A percentile compares a stretch with the other conserved stretches of the same genome.
Conservation (phyloP, 2,113 vertebrate species). For the Cinclus mexicanus region DNA sequence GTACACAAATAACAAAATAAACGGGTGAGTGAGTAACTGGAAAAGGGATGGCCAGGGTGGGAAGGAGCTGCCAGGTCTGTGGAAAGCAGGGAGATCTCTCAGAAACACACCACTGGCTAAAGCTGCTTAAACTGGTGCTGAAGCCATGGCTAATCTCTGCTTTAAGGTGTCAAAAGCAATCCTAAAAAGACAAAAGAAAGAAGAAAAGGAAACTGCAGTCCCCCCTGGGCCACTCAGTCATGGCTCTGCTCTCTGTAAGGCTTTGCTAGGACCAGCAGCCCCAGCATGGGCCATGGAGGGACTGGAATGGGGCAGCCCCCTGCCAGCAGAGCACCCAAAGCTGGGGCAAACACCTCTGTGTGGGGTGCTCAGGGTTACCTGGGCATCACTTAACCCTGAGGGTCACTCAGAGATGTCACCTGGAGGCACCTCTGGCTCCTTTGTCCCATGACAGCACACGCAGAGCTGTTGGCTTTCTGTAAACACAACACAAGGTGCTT, state of each 20-base stretch:
- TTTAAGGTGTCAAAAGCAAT: background rate
- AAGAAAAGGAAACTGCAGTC: background rate
- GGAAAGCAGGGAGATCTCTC: background rate
- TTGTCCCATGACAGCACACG: background rate
- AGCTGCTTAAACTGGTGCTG: background rate
- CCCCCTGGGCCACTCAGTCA: rapidly evolving
- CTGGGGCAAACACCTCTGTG: background rate
- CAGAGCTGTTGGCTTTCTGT: background rate
- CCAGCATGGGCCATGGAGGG: background rate
- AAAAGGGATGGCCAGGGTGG: background rate
- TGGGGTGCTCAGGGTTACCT: background rate
- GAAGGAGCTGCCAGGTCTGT: background rate
- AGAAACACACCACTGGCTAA: rapidly evolving
- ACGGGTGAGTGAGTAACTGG: background rate
- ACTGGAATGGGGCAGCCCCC: background rate
- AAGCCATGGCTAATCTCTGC: background rate
- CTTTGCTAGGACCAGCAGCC: background rate
- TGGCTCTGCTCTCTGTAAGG: background rate
- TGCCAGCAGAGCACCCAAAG: background rate
- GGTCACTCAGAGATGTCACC: background rate
- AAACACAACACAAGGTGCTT: background rate
- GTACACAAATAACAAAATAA: background rate
- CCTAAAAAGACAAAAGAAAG: background rate
- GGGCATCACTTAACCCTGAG: no score
- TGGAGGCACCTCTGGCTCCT: background rate